Evolutionary conservation across 2,113 vertebrate species (phyloP), one percentile per base, ranked within the genome.

Genomic region (Fregetta grallaria): DNA sequence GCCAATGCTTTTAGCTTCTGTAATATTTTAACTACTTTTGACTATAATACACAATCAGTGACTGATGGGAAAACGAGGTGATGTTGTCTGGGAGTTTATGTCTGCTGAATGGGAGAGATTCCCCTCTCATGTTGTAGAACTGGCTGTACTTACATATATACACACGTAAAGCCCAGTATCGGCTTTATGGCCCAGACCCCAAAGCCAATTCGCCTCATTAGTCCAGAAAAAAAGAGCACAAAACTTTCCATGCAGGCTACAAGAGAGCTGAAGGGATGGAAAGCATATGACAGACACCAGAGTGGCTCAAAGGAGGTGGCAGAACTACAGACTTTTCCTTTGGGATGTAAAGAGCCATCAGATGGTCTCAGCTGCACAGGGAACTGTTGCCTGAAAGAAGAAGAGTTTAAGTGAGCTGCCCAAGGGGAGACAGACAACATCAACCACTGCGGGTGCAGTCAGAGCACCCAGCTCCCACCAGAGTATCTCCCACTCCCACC

Each of bases 401-500:
- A 32, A 5, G 21, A 68, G 77, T 27, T 47, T 8, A 11, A 65
- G 13, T 2, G 9, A 42, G 26, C 25, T 66, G 45, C 36, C 38
- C 58, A 11, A 59, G 30, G 58, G 10, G 34, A 36, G 38, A 17
- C 11, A 13, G 36, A 5, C 42, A 56, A 12, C 12, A 15, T 7
- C 8, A 22, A 32, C 18, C 23, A 11, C 9, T 5, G 34, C 1
- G 12, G 55, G 19, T 25, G 42, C 49, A 10, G 14, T 0, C 3
- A 30, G 10, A 73, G 44, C 30, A 13, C 19, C 36, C 72, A 76
- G 83, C 36, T 68, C 53, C 74, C n/a, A 25, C 23, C 2, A 2
- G 26, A 44, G 38, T 40, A 56, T 16, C 23, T 53, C n/a, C 32
- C 16, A 14, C 19, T 36, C 25, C 44, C 11, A 9, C 16, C 32